Evolutionary conservation across 2,888 invertebrate genomes (phyloP), one percentile per base, ranked within the genome.

Genomic region (Philaethria dido): DNA sequence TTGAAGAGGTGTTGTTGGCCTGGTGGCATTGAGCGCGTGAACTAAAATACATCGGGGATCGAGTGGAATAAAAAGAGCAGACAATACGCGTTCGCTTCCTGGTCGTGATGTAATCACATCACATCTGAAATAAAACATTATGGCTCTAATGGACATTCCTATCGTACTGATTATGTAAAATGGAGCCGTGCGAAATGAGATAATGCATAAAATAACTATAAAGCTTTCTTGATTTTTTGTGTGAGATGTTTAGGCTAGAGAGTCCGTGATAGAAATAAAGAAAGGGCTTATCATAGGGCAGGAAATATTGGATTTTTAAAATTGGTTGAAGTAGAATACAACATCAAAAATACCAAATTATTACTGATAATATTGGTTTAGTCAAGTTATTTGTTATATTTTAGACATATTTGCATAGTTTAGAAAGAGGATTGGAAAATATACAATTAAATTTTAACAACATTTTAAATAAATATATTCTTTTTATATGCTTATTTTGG

Each of bases 1-100:
- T 85, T 84, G 84, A 89, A 74, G 81, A 75, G 77, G 78, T 80
- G 89, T 84, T 86, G 83, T 87, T 90, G 89, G 87, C 91, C 91
- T 78, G 87, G 83, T 89, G 90, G 87, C 92, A 91, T 89, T 92
- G 92, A 88, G 84, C 78, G 69, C 74, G 33, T 66, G 64, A 73
- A 76, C 77, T 61, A 74, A 82, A 78, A 81, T 80, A 81, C 72
- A 61, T 68, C 66, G 64, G 69, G 57, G 64, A 63, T 69, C 59
- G 48, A 57, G 39, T 69, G 62, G 55, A 74, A 71, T 69, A 62
- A 62, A 64, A 50, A 36, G 50, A 50, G 65, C 74, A 70, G 73
- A 79, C 77, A 79, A 78, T 78, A 75, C 74, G 69, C 73, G 71
- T 69, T 70, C 73, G 77, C 79, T 85, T 86, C 87, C 87, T 84